These are phyloP conservation scores for Mionectes olivaceus DNA, from an alignment of 2,797 vertebrate genomes.

Conservation along the genomic window DNA sequence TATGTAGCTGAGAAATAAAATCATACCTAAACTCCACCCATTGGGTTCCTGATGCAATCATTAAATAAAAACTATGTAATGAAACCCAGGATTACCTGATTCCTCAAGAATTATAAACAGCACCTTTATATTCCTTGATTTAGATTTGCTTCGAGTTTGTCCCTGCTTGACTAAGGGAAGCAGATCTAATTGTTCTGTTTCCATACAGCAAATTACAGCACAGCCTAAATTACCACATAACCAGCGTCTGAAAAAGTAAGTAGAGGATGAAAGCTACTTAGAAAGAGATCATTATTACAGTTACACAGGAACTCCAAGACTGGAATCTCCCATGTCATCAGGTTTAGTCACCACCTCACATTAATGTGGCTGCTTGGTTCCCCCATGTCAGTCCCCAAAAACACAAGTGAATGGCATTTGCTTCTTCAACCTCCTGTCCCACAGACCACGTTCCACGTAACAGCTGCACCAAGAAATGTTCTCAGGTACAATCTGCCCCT, in stretches of 20 bases:
- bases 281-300: background rate
- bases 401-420: background rate
- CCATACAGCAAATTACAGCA: background rate
- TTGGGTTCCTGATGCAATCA: background rate
- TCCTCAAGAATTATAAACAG: background rate
- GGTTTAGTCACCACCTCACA: background rate
- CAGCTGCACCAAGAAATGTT: background rate
- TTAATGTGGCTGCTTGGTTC: background rate
- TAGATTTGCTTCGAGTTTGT: background rate
- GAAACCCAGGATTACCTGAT: background rate
- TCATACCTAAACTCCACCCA: background rate
- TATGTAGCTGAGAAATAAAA: conserved; percentile 14
- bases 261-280: background rate
- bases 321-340: conserved; percentile 47
- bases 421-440: background rate
- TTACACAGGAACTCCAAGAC: background rate
- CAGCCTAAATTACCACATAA: background rate
- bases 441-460: background rate
- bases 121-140: background rate
- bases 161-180: background rate
- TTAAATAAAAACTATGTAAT: background rate
- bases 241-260: background rate
- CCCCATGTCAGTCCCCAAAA: background rate
- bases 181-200: background rate
- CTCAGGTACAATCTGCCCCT: background rate